phyloP scores from a whole-genome alignment of 2,888 invertebrate species.

The Gisinianus flammeolus region DNA sequence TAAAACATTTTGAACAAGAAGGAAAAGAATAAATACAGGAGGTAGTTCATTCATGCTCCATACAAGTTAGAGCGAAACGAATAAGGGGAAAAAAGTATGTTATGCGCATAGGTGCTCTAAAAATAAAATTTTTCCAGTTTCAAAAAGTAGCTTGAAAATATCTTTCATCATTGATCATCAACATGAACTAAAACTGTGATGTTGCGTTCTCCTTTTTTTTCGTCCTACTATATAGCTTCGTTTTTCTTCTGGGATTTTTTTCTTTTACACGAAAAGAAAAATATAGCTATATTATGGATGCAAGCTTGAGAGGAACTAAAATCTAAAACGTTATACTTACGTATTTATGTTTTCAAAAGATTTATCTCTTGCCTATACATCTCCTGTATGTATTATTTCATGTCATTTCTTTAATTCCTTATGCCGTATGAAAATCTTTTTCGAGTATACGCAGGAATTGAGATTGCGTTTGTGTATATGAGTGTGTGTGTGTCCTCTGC shows the following conservation, averaged over 20 bases:
- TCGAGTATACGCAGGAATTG: neutral
- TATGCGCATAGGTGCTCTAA: neutral
- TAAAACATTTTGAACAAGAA: too few species aligned
- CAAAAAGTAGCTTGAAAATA: slow-evolving; percentile 26
- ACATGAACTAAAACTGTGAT: neutral
- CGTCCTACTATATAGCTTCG: neutral
- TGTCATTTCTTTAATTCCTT: neutral
- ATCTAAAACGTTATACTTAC: too few species aligned
- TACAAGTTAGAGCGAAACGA: neutral
- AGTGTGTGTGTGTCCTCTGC: neutral
- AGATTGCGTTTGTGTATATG: neutral
- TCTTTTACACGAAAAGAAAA: neutral
- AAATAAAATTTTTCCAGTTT: slow-evolving; percentile 33
- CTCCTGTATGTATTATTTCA: neutral
- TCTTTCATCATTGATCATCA: slow-evolving; percentile 21
- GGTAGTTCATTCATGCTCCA: neutral
- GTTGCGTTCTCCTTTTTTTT: neutral
- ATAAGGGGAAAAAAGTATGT: neutral
- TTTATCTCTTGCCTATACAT: neutral
- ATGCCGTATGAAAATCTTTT: neutral
- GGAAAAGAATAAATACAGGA: neutral
- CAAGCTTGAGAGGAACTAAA: too few species aligned
- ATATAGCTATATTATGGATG: neutral
- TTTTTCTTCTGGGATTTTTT: neutral
- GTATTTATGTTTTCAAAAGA: too few species aligned